Evolutionary conservation across 2,888 invertebrate species (phyloP).

Genomic region (Microctonus aethiopoides): DNA sequence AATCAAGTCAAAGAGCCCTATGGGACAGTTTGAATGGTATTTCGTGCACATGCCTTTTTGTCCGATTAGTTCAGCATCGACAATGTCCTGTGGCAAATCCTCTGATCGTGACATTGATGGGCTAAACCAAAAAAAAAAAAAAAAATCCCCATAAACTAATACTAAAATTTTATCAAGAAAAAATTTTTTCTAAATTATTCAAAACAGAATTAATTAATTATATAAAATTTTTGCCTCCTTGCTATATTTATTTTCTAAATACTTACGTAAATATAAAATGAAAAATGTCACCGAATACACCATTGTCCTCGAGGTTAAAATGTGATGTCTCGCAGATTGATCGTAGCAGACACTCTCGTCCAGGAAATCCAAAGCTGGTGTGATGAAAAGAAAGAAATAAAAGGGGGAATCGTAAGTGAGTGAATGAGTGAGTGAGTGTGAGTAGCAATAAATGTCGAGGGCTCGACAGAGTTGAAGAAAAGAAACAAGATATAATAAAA

Average conservation of each 20-base stretch:
- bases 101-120: conserved; percentile 73
- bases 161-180: not conserved
- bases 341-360: conserved; percentile 72
- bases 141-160: not conserved
- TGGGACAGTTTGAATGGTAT: conserved; percentile 69
- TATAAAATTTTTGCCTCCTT: not conserved
- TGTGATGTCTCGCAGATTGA: conserved; percentile 75
- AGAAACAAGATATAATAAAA: conserved; percentile 1
- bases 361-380: conserved; percentile 71
- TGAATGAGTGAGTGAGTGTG: not conserved
- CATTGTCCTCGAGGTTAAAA: conserved; percentile 71
- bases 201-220: not conserved
- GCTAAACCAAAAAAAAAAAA: conserved; percentile 62
- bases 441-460: conserved; percentile 5
- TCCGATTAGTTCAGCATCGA: conserved; percentile 72
- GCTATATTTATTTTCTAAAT: not conserved
- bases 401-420: too few species aligned
- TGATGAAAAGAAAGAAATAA: conserved; percentile 26
- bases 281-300: conserved; percentile 76
- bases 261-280: conserved; percentile 77
- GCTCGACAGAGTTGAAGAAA: not conserved
- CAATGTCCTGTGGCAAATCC: conserved; percentile 69
- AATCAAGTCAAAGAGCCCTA: conserved; percentile 72
- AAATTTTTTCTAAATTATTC: not conserved
- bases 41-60: conserved; percentile 68